Base-by-base conservation (phyloP, 2,888 invertebrate species). In the Anorthoa munda region DNA sequence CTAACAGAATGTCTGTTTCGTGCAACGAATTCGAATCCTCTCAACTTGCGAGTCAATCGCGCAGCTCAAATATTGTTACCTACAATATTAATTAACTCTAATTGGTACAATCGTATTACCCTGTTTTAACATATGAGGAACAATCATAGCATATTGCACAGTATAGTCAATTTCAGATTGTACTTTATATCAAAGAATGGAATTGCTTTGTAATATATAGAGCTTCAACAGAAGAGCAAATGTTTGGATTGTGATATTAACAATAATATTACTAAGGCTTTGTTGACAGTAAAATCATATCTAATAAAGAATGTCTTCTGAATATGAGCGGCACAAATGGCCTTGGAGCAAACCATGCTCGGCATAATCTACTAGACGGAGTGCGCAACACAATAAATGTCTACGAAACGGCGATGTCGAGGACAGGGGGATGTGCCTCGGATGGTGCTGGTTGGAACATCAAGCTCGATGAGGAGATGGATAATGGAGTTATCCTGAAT, bases 151-250 rank as follows among this genome's bases (percentile, higher is more conserved):
- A 55, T 55, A 65, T 48, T 66, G 9, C 9, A 60, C 5, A 46
- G 18, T 26, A 63, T 55, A 39, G 13, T 58, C 56, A 66, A 70
- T 77, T 61, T 23, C 17, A 39, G 23, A 56, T 13, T 31, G 58
- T 56, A 31, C 4, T 23, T 63, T n/a, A 23, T 69, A 39, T 56
- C 77, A 67, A 69, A 64, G 64, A 17, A 12, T 51, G 13, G 31
- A 66, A 63, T 68, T 15, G 17, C 65, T 77, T 72, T 66, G 26
- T 67, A 7, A 23, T 15, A 21, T 17, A n/a, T 39, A 18, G 11
- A 63, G 11, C 45, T 60, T 45, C 48, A 4, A 51, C 21, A 56
- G 15, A 31, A 17, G 15, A 12, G n/a, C 46, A 5, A 21, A 21
- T 26, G 3, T 51, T 58, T n/a, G 15, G 9, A n/a, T 39, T 46